These are phyloP conservation scores for Trypoxylus dichotomus DNA, from an alignment of 1,140 invertebrate species.

Conservation along the genomic window DNA sequence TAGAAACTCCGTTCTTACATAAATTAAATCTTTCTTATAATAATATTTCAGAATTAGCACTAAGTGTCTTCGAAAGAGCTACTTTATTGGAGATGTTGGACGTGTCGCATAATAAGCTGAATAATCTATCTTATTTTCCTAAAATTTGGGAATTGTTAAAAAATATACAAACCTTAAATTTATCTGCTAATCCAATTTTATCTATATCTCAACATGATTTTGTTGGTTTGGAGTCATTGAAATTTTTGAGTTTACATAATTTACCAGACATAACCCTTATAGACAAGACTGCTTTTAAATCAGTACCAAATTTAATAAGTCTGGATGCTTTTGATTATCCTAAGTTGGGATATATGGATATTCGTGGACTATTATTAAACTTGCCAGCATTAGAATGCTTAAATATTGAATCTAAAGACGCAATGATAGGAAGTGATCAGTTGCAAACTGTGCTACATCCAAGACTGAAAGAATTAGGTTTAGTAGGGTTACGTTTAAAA, in stretches of 20 bases:
- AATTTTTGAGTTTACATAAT: conserved; percentile 67
- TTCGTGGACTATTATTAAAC: conserved; percentile 74
- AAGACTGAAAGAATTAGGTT: conserved; percentile 70
- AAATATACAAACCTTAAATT: conserved; percentile 68
- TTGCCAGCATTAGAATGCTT: conserved; percentile 70
- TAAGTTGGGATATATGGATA: conserved; percentile 78
- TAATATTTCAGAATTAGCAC: conserved; percentile 65
- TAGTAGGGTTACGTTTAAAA: conserved; percentile 74
- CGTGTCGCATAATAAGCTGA: conserved; percentile 74
- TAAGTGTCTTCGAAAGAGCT: conserved; percentile 72
- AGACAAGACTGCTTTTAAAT: conserved; percentile 80
- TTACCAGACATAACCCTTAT: conserved; percentile 72
- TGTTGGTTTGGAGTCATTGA: conserved; percentile 64
- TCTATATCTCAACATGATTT: conserved; percentile 75
- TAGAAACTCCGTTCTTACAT: conserved; percentile 87
- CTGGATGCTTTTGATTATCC: conserved; percentile 75
- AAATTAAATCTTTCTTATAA: conserved; percentile 82
- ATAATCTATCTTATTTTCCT: conserved; percentile 59
- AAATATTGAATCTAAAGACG: conserved; percentile 85
- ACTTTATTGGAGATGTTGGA: conserved; percentile 78
- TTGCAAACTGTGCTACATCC: conserved; percentile 77
- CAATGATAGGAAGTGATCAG: conserved; percentile 78
- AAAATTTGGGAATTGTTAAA: conserved; percentile 68
- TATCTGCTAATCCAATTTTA: conserved; percentile 77
- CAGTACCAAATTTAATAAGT: conserved; percentile 68